These are phyloP conservation scores for human DNA, from an alignment of 2,113 vertebrate species.

Conservation along the genomic window GRCh38 chr2:210710501-210711000, in stretches of 20 bases:
- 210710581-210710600: background rate
- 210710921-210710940: conserved; percentile 15
- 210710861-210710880: background rate
- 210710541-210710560: background rate
- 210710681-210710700: background rate
- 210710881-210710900: background rate
- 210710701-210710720: background rate
- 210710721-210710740: background rate
- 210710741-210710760: background rate
- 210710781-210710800: background rate
- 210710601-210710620: background rate
- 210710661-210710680: background rate
- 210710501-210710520: background rate
- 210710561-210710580: background rate
- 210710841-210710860: background rate
- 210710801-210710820: background rate
- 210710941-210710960: background rate
- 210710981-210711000: conserved; percentile 21
- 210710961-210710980: background rate
- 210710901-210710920: conserved; percentile 22
- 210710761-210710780: background rate
- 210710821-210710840: background rate
- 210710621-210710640: background rate
- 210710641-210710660: background rate
- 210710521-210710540: background rate